Evolutionary conservation across 2,113 vertebrate species (phyloP), one percentile per base, ranked within the genome.

Genomic region (Sula dactylatra): DNA sequence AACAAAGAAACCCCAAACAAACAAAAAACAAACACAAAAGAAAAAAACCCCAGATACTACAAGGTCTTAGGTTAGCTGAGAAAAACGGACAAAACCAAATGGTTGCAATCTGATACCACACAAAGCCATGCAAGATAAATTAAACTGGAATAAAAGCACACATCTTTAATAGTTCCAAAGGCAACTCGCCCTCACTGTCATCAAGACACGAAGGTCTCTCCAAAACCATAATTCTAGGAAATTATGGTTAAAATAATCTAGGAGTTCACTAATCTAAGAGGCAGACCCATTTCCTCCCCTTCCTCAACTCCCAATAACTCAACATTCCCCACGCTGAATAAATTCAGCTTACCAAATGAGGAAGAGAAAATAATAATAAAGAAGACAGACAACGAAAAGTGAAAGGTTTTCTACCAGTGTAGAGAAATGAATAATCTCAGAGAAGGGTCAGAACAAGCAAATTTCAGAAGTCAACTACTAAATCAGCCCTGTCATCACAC

Each of bases 231-330:
- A 25, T 21, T 49, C 25, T 38, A 70, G 16, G 36, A 86, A 92
- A 62, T 26, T 15, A 40, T 9, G 1, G 20, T 34, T 70, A 77
- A 61, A 1, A 38, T 16, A 55, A 69, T 31, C 32, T 42, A 16
- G 27, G 6, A 65, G n/a, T 67, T 81, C 42, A 20, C 22, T 45
- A 26, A 17, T 71, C 20, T 83, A 81, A 78, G 12, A 70, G 27
- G 76, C 0, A 4, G 27, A 70, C 18, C 2, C 1, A 34, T 25
- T 70, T 66, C 54, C 21, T 27, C 7, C 17, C 6, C 4, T 73
- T 85, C 44, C 27, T 73, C 76, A 85, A 61, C 13, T 61, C 16
- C 32, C 27, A 64, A 40, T 4, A 52, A 44, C 3, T 31, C 27
- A 81, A 49, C 11, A 4, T 45, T 70, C n/a, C 56, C 34, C 21